Base-by-base conservation (phyloP, 2,797 vertebrate species). In the Acanthis flammea region DNA sequence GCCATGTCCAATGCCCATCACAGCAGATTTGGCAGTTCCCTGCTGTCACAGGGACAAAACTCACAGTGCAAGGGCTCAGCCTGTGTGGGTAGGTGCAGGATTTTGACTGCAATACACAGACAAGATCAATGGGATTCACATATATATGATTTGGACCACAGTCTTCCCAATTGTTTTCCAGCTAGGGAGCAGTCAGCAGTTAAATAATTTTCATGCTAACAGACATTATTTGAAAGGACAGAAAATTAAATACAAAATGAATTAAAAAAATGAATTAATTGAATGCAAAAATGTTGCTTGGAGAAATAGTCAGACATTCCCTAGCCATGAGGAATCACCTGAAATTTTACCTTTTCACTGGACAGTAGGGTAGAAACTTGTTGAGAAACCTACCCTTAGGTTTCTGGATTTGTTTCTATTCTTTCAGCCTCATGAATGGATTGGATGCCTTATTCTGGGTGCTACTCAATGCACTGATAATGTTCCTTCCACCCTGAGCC, bases 81-180 rank as follows among this genome's bases (percentile, higher is more conserved):
- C 2, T 39, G 21, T 33, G 27, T 17, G 33, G 35, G 30, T 30
- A 61, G 41, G 22, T 25, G 48, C 6, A 35, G 67, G 22, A 44
- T 78, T 85, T 33, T 62, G 37, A 14, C 74, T 72, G 47, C 7
- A 45, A 67, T 10, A 57, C 14, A 61, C 27, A 65, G 37, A 42
- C 22, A 51, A 41, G 53, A 47, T 14, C 16, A 39, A 13, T 75
- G 76, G 65, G 13, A 75, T 90, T 88, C 82, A 75, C 54, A 66
- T n/a, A 30, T 6, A 51, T 7, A 50, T 18, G 7, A 77, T 70
- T 35, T 66, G 83, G 70, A 76, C 58, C 19, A 15, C 8, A n/a
- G 58, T 42, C 31, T 75, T 78, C 47, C 51, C 42, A 58, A 6
- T 10, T 58, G 39, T 87, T 81, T 78, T 94, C 66, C 79, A 91